Evolutionary conservation across 2,888 invertebrate genomes (phyloP), one percentile per base, ranked within the genome.

Genomic region (Cinara cedri): DNA sequence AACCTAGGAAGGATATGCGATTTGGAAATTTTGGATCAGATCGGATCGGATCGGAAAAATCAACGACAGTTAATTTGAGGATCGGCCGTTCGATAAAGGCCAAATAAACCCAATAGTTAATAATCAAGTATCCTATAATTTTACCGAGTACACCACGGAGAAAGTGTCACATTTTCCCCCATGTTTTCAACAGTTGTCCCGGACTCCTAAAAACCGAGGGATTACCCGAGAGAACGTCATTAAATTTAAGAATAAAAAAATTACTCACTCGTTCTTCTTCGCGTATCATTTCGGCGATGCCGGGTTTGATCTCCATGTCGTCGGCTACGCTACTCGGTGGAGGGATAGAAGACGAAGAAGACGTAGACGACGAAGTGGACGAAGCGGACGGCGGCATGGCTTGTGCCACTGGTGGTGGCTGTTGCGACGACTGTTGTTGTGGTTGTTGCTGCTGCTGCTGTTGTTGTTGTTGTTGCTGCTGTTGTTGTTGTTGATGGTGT

Each of bases 271-370:
- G 89, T 89, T 95, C 95, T 89, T 96, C 96, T 90, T 96, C 96
- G 86, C 95, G 92, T 86, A 96, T 96, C 95, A 96, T 95, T 89
- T 96, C 96, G 82, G 95, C 95, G 88, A 95, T 96, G 87, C 95
- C 96, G 74, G 96, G 96, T 85, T 95, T 93, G 88, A 96, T 94
- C 88, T 95, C 95, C 87, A 94, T 89, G 87, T 95, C 95, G 85
- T 95, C 95, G 72, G 84, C 84, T 83, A 82, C 84, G 83, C 24
- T 83, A 81, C 75, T 84, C 80, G 83, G 82, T 26, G 83, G 82
- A 80, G 84, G 85, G 82, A 84, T 84, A 81, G 84, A 83, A 55
- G 85, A 84, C 68, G 84, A 83, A 62, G 84, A 82, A 60, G 84
- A 82, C 21, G 84, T 83, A 83, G 81, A 81, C 84, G 85, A 83